Base-by-base conservation (phyloP, 2,797 vertebrate species). In the Muraenolepis orangiensis region DNA sequence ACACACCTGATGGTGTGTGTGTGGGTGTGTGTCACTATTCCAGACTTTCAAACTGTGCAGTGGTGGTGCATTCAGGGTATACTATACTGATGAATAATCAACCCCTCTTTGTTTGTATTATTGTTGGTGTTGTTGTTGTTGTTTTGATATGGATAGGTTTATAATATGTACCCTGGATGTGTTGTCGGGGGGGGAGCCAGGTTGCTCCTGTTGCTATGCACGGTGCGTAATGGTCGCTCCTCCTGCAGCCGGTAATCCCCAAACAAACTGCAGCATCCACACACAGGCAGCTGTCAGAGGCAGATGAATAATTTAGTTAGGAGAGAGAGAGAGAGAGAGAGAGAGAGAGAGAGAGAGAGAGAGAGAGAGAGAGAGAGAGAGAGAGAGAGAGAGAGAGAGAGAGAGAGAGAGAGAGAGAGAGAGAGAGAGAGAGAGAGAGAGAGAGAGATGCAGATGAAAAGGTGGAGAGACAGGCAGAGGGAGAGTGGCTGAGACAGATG, bases 281-380 rank as follows among this genome's bases (percentile, higher is more conserved):
- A 71, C 36, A 70, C 67, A 20, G 20, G 70, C 69, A 30, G 34
- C 68, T 66, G 77, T 70, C 73, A 68, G 40, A 77, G 71, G 67
- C 36, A 71, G 16, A 79, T 82, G 72, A 84, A 85, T 85, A 66
- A 82, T 83, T 84, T 40, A 84, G 71, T 67, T 64, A 57, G 64
- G 64, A 5, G 64, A 66, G 64, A 32, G 67, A 32, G 18, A 32
- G 66, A 32, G 16, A 32, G 5, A 20, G 64, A 66, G 66, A 32
- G 66, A 20, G 13, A 32, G 66, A 68, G 30, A 7, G 66, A 10
- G 11, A 29, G 26, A 14, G 10, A 29, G 10, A 29, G 64, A 66
- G 64, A 66, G 29, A 23, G 29, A 4, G 66, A 32, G 66, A 68
- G 30, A 69, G 67, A 46, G 31, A 29, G 61, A n/a, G n/a, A n/a